These are phyloP conservation scores for Coilia nasus DNA, from an alignment of 2,797 vertebrate genomes.

Conservation along the genomic window DNA sequence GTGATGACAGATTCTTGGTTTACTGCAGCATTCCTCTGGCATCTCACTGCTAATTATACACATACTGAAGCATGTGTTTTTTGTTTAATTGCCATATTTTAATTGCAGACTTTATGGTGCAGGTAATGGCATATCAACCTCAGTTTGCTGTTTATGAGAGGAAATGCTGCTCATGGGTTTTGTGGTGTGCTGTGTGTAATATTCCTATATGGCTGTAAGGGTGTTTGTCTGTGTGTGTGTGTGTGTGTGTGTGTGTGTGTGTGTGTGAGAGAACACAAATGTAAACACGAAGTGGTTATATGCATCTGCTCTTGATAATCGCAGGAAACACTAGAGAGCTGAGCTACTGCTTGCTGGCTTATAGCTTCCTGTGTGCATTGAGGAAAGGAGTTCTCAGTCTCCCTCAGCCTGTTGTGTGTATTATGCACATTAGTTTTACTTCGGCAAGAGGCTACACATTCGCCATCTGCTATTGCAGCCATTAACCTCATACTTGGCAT, in stretches of 20 bases:
- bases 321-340: neutral
- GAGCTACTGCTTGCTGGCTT: neutral
- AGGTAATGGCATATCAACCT: neutral
- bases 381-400: neutral
- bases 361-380: neutral
- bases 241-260: neutral
- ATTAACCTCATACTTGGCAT: conserved; percentile 2
- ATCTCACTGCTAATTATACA: conserved; percentile 10
- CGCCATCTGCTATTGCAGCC: neutral
- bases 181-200: neutral
- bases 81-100: neutral
- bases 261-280: too few relatives aligned
- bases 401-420: neutral
- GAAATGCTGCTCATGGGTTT: conserved; percentile 9
- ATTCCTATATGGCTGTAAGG: neutral
- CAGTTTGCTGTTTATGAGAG: conserved; percentile 1
- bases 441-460: neutral
- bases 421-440: neutral
- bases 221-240: neutral
- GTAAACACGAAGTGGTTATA: neutral
- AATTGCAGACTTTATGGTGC: neutral
- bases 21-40: neutral
- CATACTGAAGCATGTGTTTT: neutral
- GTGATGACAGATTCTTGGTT: neutral
- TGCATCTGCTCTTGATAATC: neutral